Conservation (phyloP, 2,888 invertebrate species). For the Athrips mouffetella region DNA sequence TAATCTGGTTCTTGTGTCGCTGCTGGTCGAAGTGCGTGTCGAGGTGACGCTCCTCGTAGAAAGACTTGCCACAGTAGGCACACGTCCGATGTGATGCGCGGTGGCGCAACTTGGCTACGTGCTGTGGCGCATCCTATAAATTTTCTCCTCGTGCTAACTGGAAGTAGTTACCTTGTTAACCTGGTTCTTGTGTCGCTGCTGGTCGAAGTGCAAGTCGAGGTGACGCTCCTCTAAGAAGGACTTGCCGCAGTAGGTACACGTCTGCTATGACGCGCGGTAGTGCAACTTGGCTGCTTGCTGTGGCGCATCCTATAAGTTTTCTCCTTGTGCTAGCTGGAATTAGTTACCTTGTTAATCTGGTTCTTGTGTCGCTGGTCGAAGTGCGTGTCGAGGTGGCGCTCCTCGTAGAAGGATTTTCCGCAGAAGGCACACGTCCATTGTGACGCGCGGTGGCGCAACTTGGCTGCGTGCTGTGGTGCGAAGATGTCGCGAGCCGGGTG, state of each 20-base stretch:
- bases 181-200: conserved; percentile 89
- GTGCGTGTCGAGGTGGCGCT: conserved; percentile 90
- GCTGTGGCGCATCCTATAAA: too few relatives aligned
- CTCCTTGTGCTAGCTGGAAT: background rate
- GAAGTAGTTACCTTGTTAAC: too few relatives aligned
- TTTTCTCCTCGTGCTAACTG: too few relatives aligned
- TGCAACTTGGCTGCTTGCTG: conserved; percentile 92
- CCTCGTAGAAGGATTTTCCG: conserved; percentile 94
- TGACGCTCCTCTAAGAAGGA: conserved; percentile 93
- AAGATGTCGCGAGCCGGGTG: conserved; percentile 92
- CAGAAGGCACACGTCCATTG: conserved; percentile 95
- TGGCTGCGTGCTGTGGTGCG: conserved; percentile 90
- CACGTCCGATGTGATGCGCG: conserved; percentile 94
- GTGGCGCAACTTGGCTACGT: conserved; percentile 88
- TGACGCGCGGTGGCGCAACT: conserved; percentile 89
- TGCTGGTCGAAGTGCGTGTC: conserved; percentile 94
- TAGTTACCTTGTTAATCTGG: conserved; percentile 86
- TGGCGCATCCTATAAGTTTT: too few relatives aligned
- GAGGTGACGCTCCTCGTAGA: conserved; percentile 91
- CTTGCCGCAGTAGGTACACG: conserved; percentile 93
- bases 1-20: conserved; percentile 90
- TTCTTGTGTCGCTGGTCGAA: conserved; percentile 93
- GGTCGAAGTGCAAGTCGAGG: conserved; percentile 92
- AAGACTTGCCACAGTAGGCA: conserved; percentile 93
- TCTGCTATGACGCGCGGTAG: conserved; percentile 92